Base-by-base conservation (phyloP, 2,888 invertebrate genomes). In the Clostera curtula region DNA sequence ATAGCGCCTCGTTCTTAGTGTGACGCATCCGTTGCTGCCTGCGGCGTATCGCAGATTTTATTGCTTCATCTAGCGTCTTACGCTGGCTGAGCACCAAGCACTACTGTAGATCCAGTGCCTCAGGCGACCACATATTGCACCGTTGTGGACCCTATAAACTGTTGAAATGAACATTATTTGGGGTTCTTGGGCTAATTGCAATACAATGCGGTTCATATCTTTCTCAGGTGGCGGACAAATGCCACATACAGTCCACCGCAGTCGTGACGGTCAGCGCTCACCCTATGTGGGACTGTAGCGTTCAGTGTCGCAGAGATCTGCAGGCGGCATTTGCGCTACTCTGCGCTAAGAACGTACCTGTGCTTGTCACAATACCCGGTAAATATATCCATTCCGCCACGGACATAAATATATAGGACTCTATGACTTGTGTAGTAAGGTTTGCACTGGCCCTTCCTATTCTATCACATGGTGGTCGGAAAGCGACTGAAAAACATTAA, bases 241-340 rank as follows among this genome's bases (percentile, higher is more conserved):
- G 36, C 1, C 8, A 42, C n/a, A 10, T 49, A 10, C 25, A 31
- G 13, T 13, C 30, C 0, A 36, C 24, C 1, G 42, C 34, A 0
- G 38, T 49, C 4, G 30, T 49, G 6, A 31, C 39, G 1, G 14
- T 49, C 27, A 8, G 11, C 10, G 34, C 41, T 0, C 36, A 24
- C 2, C 19, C 33, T 2, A 20, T 19, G 1, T 7, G 56, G 5
- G 29, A 39, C 6, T 70, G 69, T 31, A 49, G 51, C 10, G 37
- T 52, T 3, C 43, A 57, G 6, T 72, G 71, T 23, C 34, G 48
- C 4, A 40, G 69, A 7, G 56, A 69, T 19, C 17, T 67, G 13
- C 43, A 46, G 3, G 36, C 53, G 1, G 50, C 58, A 0, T 11
- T 69, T 2, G 56, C 59, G 1, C 17, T 55, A 10, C 46, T 72